Base-by-base conservation (phyloP, 2,797 vertebrate species). In the Poeciliopsis turneri region DNA sequence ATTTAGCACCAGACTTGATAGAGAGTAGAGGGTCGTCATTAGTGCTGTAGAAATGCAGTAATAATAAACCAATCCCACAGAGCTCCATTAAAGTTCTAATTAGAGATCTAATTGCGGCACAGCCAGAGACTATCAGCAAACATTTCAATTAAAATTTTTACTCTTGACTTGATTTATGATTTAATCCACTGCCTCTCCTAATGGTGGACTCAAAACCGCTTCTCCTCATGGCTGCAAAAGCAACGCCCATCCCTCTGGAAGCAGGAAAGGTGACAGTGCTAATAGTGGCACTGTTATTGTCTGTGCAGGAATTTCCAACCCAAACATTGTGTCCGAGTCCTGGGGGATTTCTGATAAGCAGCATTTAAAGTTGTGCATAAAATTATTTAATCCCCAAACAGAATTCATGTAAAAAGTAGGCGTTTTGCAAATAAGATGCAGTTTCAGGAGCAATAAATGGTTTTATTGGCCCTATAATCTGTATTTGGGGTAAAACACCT, bases 1-100 rank as follows among this genome's bases (percentile, higher is more conserved):
- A 45, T 71, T 70, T 71, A 71, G 25, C 43, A 16, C 25, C 68
- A 71, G 25, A 70, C 68, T 46, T 16, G 43, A 71, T 71, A 71
- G 43, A 46, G n/a, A 8, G 68, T 3, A 46, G 68, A 57, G 33
- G 36, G 0, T 78, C 49, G 18, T 39, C 7, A 45, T 79, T 4
- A 75, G 25, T 12, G 36, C 41, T 55, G 47, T 30, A 82, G 28
- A 57, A 41, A 47, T 57, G 20, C 45, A 47, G 33, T 20, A 68
- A 66, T 28, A 75, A 79, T 33, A 68, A 77, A 64, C 53, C 8
- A 47, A 79, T 77, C 57, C 76, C 33, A 23, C 15, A 47, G 61
- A 83, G 43, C 5, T 11, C 16, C 1, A 53, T 78, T 5, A 59
- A 36, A 78, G 59, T 23, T 74, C 70, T 45, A 28, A 70, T 70